Conservation (phyloP, 1,140 invertebrate genomes). For the Nasonia vitripennis region DNA sequence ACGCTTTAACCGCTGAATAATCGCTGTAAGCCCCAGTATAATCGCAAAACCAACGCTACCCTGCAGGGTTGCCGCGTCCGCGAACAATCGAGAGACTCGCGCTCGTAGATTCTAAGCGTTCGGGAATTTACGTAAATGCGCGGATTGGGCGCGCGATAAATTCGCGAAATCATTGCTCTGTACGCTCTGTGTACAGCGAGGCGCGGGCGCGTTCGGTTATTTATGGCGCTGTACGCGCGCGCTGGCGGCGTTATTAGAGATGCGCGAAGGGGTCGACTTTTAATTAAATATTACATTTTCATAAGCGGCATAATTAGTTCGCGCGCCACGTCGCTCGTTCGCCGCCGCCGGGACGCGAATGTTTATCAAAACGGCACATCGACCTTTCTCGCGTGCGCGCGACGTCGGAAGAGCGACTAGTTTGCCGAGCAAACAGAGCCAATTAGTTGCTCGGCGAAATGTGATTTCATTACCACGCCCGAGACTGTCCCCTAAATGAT, state of each 20-base stretch:
- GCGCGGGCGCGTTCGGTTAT: constrained; percentile 9
- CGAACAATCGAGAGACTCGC: constrained; percentile 23
- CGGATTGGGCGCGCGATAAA: constrained; percentile 26
- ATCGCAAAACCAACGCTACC: background rate
- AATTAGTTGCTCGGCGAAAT: constrained; percentile 47
- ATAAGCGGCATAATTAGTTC: constrained; percentile 50
- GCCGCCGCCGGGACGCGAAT: constrained; percentile 23
- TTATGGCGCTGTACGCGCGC: constrained; percentile 2
- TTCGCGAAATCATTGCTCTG: constrained; percentile 36
- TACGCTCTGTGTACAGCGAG: too few species aligned
- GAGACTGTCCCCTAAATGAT: background rate
- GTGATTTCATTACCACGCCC: constrained; percentile 42
- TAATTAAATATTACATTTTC: constrained; percentile 55
- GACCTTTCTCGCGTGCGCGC: constrained; percentile 3
- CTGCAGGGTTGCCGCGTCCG: background rate
- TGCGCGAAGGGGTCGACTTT: constrained; percentile 3
- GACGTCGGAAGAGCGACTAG: background rate
- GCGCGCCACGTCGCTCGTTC: constrained; percentile 22
- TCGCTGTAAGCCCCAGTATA: background rate
- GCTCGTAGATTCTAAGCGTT: constrained; percentile 32
- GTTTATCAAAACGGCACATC: constrained; percentile 42
- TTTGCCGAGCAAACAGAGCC: constrained; percentile 28
- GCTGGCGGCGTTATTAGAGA: constrained; percentile 20
- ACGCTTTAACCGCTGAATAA: background rate
- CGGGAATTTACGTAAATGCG: constrained; percentile 36